These are phyloP conservation scores for Holotrichia oblita DNA, from an alignment of 1,140 invertebrate genomes.

Conservation along the genomic window DNA sequence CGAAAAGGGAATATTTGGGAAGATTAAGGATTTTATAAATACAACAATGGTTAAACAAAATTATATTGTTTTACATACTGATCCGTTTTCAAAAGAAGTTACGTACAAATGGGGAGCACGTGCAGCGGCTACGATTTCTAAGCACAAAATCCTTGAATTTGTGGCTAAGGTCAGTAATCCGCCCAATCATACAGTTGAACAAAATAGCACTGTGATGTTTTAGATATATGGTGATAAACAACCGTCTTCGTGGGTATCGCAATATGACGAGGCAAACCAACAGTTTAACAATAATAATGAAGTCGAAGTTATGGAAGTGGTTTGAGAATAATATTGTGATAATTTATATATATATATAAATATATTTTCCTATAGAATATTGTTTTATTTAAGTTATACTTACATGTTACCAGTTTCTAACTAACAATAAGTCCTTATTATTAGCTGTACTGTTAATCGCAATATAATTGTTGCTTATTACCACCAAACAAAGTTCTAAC, in stretches of 20 bases:
- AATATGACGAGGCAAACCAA: slow-evolving; percentile 47
- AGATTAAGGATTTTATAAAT: slow-evolving; percentile 52
- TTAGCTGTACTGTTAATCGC: too few species aligned
- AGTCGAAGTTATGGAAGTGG: too few species aligned
- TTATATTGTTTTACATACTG: slow-evolving; percentile 49
- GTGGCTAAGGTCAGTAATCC: slow-evolving; percentile 49
- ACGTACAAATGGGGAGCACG: slow-evolving; percentile 49
- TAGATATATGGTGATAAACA: slow-evolving; percentile 45
- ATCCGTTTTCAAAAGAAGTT: slow-evolving; percentile 47
- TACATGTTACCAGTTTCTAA: too few species aligned
- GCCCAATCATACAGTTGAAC: neutral
- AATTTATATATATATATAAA: neutral
- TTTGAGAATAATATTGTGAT: too few species aligned
- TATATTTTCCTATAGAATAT: neutral
- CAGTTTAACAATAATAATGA: slow-evolving; percentile 37
- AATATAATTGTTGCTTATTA: too few species aligned
- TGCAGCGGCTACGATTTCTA: slow-evolving; percentile 53
- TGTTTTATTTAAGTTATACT: too few species aligned
- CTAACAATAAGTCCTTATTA: too few species aligned
- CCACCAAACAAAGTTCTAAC: too few species aligned
- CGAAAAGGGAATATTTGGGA: slow-evolving; percentile 50
- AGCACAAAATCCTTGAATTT: slow-evolving; percentile 51
- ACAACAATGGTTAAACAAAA: slow-evolving; percentile 49
- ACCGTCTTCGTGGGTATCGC: slow-evolving; percentile 50
- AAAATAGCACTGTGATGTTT: slow-evolving; percentile 5